These are phyloP conservation scores for Hydropsyche betteni DNA, from an alignment of 2,888 invertebrate genomes.

Conservation along the genomic window DNA sequence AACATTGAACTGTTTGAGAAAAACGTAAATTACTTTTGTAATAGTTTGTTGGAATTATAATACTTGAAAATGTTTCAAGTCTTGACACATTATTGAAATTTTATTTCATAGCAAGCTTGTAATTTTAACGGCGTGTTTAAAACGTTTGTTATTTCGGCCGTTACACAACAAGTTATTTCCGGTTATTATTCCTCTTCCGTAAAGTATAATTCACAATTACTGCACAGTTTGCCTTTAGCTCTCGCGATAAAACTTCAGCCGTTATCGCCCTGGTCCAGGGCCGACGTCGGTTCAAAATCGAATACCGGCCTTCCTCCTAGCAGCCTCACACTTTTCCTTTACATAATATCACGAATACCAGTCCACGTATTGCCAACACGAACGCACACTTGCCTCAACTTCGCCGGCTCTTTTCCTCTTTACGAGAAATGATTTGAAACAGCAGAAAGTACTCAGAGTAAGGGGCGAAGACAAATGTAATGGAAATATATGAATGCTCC, in stretches of 20 bases:
- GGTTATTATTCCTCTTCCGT: conserved; percentile 5
- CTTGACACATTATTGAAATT: too few species aligned
- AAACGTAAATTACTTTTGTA: too few species aligned
- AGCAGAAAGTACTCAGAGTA: conserved; percentile 49
- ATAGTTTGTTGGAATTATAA: too few species aligned
- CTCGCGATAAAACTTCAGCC: conserved; percentile 30
- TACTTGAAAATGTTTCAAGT: too few species aligned
- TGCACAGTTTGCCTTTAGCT: conserved; percentile 19
- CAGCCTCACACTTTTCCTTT: conserved; percentile 5
- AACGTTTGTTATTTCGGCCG: background rate
- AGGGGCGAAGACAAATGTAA: conserved; percentile 47
- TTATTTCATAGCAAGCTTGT: too few species aligned
- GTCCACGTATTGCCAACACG: background rate
- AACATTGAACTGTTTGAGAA: too few species aligned
- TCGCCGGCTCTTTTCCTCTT: conserved; percentile 35
- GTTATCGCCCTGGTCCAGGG: conserved; percentile 24
- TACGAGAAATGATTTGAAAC: conserved; percentile 50
- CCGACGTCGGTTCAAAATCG: conserved; percentile 29
- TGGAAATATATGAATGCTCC: conserved; percentile 47
- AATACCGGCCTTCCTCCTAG: background rate
- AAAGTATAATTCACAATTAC: conserved; percentile 31
- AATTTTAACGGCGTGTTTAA: too few species aligned
- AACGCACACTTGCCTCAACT: conserved; percentile 34
- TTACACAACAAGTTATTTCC: background rate
- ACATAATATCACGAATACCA: background rate